Percentiles rank a stretch among this genome's conserved stretches.
Conservation (phyloP, 2,888 invertebrate genomes). For the Gymnocheta viridis region DNA sequence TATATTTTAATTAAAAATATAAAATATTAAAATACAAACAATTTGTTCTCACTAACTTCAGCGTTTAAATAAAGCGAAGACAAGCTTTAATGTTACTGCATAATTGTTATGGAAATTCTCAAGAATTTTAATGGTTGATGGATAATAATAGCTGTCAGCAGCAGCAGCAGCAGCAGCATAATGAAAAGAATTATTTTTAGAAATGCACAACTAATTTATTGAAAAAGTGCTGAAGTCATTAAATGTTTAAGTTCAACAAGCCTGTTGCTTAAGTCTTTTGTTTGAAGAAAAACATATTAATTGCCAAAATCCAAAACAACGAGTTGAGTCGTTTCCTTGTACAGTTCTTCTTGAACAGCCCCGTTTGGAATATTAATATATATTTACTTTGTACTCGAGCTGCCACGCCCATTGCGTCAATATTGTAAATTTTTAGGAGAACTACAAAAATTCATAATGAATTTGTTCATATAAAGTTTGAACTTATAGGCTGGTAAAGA, state of each 20-base stretch:
- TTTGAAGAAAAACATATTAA: background rate
- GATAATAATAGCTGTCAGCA: background rate
- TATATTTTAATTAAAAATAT: constrained; percentile 52
- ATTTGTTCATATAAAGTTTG: no score
- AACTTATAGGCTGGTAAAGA: no score
- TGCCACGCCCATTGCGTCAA: no score
- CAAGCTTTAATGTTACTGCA: background rate
- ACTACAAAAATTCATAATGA: no score
- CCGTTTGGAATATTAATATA: no score
- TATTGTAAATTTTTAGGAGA: no score
- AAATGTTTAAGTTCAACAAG: background rate
- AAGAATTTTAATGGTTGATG: constrained; percentile 20
- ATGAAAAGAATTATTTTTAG: constrained; percentile 29
- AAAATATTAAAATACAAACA: background rate
- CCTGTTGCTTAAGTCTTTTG: constrained; percentile 29
- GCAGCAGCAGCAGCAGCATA: background rate
- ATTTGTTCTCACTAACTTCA: background rate
- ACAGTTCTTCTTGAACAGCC: no score
- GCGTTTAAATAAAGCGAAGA: background rate
- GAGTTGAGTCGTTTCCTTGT: no score
- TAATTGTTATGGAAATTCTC: constrained; percentile 39
- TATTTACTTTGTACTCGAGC: no score
- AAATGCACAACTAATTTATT: constrained; percentile 1
- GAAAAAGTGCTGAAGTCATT: constrained; percentile 8
- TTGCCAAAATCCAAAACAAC: no score